Base-by-base conservation (phyloP, 2,888 invertebrate species). In the Pachliopta kotzebuea region DNA sequence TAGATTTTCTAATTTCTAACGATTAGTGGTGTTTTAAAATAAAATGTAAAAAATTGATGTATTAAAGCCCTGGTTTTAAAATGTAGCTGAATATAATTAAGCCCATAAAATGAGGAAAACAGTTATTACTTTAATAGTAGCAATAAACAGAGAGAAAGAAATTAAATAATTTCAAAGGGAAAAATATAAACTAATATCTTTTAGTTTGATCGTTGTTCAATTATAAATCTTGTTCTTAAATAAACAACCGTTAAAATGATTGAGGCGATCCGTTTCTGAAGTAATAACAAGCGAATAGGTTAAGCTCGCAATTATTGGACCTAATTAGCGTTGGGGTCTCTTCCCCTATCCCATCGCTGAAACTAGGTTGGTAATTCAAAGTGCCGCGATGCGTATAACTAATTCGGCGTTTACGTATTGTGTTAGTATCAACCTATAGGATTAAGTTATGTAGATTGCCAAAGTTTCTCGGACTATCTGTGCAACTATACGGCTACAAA, bases 271-370 rank as follows among this genome's bases (percentile, higher is more conserved):
- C 72, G 74, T 76, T 80, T 74, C 79, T 77, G 74, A 79, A 78
- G 81, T 81, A 80, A 81, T 77, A 78, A 77, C 77, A 78, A 78
- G 81, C 79, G 81, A 81, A 80, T 73, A 70, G 72, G 76, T 76
- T 81, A 85, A 83, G 81, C 81, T 79, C 72, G 79, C 81, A 82
- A 83, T 86, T 83, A 86, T 84, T 76, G 79, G 77, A 79, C 75
- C 81, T 85, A 78, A 83, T 84, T 83, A 83, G 79, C 79, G 82
- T 79, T 74, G 75, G 65, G 64, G 67, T 62, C 52, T 59, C 42
- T 72, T 70, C 67, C 71, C 66, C 68, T 66, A 67, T 70, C 66
- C 68, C 65, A 66, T 70, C 18, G 42, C 42, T 45, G 75, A 69
- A 74, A 74, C 72, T 72, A 68, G 72, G 76, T 74, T 57, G 57